Evolutionary conservation across 2,888 invertebrate species (phyloP).

Genomic region (Lagria hirta): DNA sequence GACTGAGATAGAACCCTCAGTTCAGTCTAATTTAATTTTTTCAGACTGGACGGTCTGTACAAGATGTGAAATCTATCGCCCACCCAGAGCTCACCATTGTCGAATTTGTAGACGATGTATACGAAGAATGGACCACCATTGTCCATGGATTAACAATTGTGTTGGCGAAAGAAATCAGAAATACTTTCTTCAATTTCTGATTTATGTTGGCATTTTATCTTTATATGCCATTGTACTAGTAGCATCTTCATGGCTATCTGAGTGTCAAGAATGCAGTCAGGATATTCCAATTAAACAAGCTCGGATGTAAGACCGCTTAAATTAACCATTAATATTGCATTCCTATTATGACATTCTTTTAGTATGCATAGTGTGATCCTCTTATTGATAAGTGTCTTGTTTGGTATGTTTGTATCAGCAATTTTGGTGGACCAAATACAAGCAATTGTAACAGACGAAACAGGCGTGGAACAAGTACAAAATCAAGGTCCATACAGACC

Average conservation of each 20-base stretch:
- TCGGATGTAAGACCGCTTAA: slow-evolving; percentile 65
- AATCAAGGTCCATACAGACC: slow-evolving; percentile 66
- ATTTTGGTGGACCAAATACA: slow-evolving; percentile 85
- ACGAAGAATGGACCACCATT: slow-evolving; percentile 82
- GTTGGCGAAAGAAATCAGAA: slow-evolving; percentile 91
- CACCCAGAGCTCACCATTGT: slow-evolving; percentile 86
- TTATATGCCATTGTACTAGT: slow-evolving; percentile 15
- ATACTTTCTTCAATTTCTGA: slow-evolving; percentile 84
- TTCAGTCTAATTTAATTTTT: slow-evolving; percentile 6
- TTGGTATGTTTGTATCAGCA: slow-evolving; percentile 85
- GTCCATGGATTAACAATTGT: slow-evolving; percentile 92
- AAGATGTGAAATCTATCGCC: slow-evolving; percentile 78
- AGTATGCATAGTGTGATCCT: slow-evolving; percentile 83
- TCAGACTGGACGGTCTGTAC: slow-evolving; percentile 76
- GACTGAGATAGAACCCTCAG: background rate
- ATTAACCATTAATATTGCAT: background rate
- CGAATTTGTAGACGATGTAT: slow-evolving; percentile 83
- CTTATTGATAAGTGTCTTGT: slow-evolving; percentile 77
- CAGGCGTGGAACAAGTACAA: slow-evolving; percentile 77
- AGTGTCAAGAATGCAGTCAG: slow-evolving; percentile 58
- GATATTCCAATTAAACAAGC: slow-evolving; percentile 69
- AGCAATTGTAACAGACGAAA: slow-evolving; percentile 82
- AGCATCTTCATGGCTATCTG: slow-evolving; percentile 5
- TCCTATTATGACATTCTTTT: slow-evolving; percentile 40
- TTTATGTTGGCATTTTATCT: slow-evolving; percentile 64